Conservation (phyloP, 2,113 vertebrate species). For the Platysteira castanea region DNA sequence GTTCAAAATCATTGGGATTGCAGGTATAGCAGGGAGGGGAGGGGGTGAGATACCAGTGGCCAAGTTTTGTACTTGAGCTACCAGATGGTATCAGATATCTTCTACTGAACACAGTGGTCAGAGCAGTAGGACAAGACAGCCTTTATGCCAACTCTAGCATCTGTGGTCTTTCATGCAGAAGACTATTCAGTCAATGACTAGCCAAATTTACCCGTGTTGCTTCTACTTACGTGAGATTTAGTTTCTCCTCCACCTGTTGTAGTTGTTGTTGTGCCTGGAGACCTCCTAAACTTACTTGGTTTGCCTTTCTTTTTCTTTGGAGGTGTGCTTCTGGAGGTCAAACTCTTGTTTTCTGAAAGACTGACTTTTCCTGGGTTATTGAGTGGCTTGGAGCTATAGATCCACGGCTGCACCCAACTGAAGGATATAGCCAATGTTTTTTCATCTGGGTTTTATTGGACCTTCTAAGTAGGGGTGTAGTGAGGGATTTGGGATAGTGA, state of each 20-base stretch:
- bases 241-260: neutral
- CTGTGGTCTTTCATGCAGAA: neutral
- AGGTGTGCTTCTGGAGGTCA: neutral
- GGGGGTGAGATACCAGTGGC: neutral
- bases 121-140: neutral
- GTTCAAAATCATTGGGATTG: rapidly evolving
- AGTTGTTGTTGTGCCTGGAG: neutral
- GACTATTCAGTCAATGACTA: neutral
- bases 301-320: neutral
- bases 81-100: neutral
- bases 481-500: neutral
- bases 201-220: neutral
- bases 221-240: neutral
- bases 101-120: neutral
- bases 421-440: neutral
- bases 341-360: neutral
- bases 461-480: neutral
- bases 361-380: neutral
- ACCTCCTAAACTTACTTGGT: neutral
- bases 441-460: neutral
- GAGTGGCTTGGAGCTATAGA: rapidly evolving
- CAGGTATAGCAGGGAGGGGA: neutral
- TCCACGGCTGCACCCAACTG: neutral
- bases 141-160: neutral
- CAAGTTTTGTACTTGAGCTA: neutral